Conservation (phyloP, 2,113 vertebrate species). For the Ivindomyrus marchei region DNA sequence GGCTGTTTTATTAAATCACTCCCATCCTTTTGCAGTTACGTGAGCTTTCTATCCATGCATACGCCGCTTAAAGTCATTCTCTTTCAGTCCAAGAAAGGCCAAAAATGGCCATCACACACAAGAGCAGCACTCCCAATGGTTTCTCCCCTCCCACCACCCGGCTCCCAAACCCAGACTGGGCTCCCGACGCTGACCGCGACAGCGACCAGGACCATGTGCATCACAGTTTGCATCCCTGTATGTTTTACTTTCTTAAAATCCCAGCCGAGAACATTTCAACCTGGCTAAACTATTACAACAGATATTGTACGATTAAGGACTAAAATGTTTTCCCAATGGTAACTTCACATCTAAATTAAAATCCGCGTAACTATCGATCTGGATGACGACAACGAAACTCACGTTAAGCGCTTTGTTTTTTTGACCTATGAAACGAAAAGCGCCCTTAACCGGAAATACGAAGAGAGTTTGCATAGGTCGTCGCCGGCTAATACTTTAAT, state of each 20-base stretch:
- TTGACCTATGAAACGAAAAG: background rate
- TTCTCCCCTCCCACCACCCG: background rate
- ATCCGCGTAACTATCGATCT: background rate
- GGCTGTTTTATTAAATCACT: background rate
- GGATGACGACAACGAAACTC: background rate
- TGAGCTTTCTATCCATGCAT: background rate
- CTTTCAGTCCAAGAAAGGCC: slow-evolving; percentile 35
- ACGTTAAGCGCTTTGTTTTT: background rate
- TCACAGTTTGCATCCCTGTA: background rate
- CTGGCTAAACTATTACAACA: background rate
- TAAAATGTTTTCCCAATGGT: background rate
- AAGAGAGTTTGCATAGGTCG: background rate
- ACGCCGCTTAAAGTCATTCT: background rate
- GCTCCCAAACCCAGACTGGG: background rate
- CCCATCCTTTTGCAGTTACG: background rate
- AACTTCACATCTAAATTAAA: background rate
- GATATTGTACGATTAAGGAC: background rate
- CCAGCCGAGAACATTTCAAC: background rate
- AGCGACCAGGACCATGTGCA: background rate
- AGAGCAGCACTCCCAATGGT: background rate
- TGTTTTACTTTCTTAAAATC: background rate
- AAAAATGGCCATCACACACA: slow-evolving; percentile 51
- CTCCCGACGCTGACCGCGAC: background rate
- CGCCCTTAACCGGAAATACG: background rate
- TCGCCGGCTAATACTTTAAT: background rate